Percentiles rank a stretch among this genome's conserved stretches.
Conservation (phyloP, 1,140 invertebrate genomes). For the Brachionus plicatilis region DNA sequence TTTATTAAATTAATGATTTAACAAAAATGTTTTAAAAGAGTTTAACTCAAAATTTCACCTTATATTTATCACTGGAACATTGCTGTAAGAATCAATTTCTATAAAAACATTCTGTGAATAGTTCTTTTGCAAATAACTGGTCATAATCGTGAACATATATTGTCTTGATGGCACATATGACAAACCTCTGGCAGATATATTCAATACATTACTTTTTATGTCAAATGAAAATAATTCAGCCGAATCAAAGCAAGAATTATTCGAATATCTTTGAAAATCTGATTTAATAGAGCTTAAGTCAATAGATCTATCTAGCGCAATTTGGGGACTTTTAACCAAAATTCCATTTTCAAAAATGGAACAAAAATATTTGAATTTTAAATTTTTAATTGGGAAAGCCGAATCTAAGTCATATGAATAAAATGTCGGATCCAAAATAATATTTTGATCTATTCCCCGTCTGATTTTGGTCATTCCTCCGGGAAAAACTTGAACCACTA, state of each 20-base stretch:
- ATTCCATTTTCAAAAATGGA: constrained; percentile 2
- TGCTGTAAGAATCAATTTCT: background rate
- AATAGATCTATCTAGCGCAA: background rate
- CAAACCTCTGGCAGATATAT: background rate
- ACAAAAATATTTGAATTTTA: constrained; percentile 31
- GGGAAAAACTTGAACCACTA: background rate
- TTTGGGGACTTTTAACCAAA: background rate
- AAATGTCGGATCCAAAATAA: constrained; percentile 9
- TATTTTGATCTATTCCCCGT: constrained; percentile 24
- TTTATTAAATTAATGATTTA: background rate
- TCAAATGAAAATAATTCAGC: background rate
- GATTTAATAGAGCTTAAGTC: background rate
- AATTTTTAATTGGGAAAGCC: background rate
- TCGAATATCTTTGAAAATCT: background rate
- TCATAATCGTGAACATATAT: background rate
- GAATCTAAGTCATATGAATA: constrained; percentile 21
- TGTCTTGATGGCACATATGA: background rate
- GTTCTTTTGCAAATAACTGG: background rate
- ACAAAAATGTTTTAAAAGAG: background rate
- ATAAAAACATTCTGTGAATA: background rate
- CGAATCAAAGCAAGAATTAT: background rate
- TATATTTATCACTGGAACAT: background rate
- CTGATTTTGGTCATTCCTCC: constrained; percentile 17
- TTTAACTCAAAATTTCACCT: background rate
- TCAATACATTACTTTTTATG: background rate